Evolutionary conservation across 1,140 invertebrate species (phyloP).

Genomic region (Eurytemora carolleeae): DNA sequence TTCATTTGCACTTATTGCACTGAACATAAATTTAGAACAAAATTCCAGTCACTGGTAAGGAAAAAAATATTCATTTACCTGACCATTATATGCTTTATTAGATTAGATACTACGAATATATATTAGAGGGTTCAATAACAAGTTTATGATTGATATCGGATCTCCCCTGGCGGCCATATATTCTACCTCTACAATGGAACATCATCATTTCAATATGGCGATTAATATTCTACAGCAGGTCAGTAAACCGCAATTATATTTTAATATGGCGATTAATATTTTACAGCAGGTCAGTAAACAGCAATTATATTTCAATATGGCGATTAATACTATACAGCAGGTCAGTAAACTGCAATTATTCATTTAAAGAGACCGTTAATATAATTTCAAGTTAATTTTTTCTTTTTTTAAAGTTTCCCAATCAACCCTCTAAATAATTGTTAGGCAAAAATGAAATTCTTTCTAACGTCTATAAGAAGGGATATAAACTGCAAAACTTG

Average conservation of each 20-base stretch:
- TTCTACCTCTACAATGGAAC: conserved; percentile 59
- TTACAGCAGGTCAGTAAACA: conserved; percentile 41
- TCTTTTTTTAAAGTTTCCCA: no score
- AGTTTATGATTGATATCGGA: conserved; percentile 58
- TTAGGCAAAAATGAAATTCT: no score
- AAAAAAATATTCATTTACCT: no score
- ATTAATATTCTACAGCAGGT: conserved; percentile 61
- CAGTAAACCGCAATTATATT: conserved; percentile 27
- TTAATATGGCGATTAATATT: conserved; percentile 65
- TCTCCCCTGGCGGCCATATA: conserved; percentile 59
- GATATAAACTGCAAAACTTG: no score
- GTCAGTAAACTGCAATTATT: conserved; percentile 24
- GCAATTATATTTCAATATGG: conserved; percentile 48
- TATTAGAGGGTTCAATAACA: conserved; percentile 54
- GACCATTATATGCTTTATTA: no score
- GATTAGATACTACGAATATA: no score
- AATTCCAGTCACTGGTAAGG: no score
- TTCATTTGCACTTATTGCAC: no score
- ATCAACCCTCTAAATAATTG: no score
- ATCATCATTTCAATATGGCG: conserved; percentile 70
- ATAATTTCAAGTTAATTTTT: no score
- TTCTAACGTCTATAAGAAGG: no score
- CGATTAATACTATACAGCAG: conserved; percentile 58
- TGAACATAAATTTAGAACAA: no score
- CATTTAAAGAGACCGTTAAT: not conserved